A percentile compares a stretch with the other conserved stretches of the same genome.
These are phyloP conservation scores for Chamaea fasciata DNA, from an alignment of 2,113 vertebrate genomes.

Conservation along the genomic window DNA sequence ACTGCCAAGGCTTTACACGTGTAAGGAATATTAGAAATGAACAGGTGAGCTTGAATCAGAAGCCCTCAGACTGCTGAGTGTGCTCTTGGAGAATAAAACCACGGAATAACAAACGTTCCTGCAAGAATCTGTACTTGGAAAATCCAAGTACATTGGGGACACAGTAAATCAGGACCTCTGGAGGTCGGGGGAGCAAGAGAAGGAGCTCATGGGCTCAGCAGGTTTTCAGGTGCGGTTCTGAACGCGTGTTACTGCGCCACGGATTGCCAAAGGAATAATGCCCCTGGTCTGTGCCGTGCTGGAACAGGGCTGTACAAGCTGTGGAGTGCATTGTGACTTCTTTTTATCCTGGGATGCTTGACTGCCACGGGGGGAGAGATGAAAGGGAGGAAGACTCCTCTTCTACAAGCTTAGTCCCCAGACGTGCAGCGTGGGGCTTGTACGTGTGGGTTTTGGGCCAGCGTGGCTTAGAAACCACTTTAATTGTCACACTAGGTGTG, in stretches of 20 bases:
- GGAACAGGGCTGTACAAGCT: background rate
- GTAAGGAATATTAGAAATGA: background rate
- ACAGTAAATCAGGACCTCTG: background rate
- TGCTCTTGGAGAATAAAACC: background rate
- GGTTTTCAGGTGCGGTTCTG: background rate
- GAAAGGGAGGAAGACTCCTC: background rate
- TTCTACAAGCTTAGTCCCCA: background rate
- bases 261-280: background rate
- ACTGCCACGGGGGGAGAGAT: fast-evolving
- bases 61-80: background rate
- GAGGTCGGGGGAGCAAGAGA: background rate
- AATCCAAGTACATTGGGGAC: fast-evolving
- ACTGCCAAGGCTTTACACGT: background rate
- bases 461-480: background rate
- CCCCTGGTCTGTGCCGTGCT: background rate
- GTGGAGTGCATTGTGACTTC: too few relatives aligned
- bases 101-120: background rate
- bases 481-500: background rate
- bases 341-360: background rate
- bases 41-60: background rate
- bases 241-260: fast-evolving
- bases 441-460: background rate
- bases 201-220: background rate
- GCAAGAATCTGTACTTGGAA: background rate
- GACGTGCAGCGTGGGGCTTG: fast-evolving